These are phyloP conservation scores for Eilema sororculum DNA, from an alignment of 2,888 invertebrate species.

Conservation along the genomic window DNA sequence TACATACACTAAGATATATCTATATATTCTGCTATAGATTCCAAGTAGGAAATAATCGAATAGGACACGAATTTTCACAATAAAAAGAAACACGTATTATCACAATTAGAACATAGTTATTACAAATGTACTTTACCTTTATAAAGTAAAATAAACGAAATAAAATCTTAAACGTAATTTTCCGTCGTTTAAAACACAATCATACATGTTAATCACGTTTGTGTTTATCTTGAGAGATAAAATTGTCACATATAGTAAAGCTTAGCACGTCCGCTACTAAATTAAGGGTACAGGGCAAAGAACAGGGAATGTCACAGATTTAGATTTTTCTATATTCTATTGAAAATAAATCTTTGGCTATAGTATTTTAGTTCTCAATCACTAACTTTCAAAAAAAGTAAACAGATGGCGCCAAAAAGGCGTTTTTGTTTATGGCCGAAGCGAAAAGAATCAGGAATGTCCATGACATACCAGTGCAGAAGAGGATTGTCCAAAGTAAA, in stretches of 20 bases:
- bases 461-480: too few relatives aligned
- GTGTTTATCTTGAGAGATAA: conserved; percentile 3
- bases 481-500: too few relatives aligned
- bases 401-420: too few relatives aligned
- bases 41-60: conserved; percentile 35
- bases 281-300: too few relatives aligned
- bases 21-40: conserved; percentile 35
- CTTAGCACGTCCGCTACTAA: not conserved
- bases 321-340: too few relatives aligned
- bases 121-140: conserved; percentile 39
- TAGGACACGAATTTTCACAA: conserved; percentile 38
- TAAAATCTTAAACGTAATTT: conserved; percentile 5
- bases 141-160: conserved; percentile 20
- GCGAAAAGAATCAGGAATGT: too few relatives aligned
- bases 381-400: too few relatives aligned
- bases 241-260: not conserved
- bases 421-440: too few relatives aligned
- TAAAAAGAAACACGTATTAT: conserved; percentile 37
- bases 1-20: conserved; percentile 22
- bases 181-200: conserved; percentile 9
- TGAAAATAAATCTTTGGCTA: too few relatives aligned
- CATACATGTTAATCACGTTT: conserved; percentile 9
- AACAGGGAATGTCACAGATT: too few relatives aligned
- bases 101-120: conserved; percentile 44
- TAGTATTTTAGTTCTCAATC: too few relatives aligned